Base-by-base conservation (phyloP, 1,140 invertebrate genomes). In the Leptinotarsa lineolata region DNA sequence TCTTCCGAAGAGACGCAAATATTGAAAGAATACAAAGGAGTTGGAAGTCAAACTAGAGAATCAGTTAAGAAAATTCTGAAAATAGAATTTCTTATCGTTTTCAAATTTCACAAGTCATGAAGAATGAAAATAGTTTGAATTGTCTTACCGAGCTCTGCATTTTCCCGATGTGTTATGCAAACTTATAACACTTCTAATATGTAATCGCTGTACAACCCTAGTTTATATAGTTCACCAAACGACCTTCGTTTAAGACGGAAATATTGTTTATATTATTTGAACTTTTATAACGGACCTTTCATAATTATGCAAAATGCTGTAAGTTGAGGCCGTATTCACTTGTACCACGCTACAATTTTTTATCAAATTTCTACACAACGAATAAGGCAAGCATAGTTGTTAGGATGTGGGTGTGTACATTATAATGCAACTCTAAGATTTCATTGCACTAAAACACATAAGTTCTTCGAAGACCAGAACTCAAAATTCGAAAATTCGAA, bases 261-360 rank as follows among this genome's bases (percentile, higher is more conserved):
- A 20, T 68, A n/a, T 45, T 63, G 24, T 18, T 39, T 30, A 24
- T 66, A 4, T 68, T 48, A 68, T 24, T 45, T 16, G 45, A 68
- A 46, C 66, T 68, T 44, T 45, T 68, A 67, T 67, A 68, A 45
- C 30, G 66, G 66, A 18, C 20, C 30, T 68, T 46, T 68, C 30
- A 68, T 45, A 46, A 68, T 30, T 68, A 68, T 68, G 66, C 45
- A 68, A 68, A 68, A 68, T 68, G 18, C n/a, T 21, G 30, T 39
- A 46, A 16, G 20, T 54, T 45, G 45, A 44, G 16, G 13, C 45
- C 12, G 66, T 21, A 54, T 54, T 54, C 30, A 54, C 48, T 18
- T 54, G 48, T 54, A 54, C 48, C 48, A 54, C 15, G 48, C 4
- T 54, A 54, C 30, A 44, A 39, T 68, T 68, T 68, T 67, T 68